These are phyloP conservation scores for Lutraria rhynchaena DNA, from an alignment of 1,140 invertebrate species.

Conservation along the genomic window DNA sequence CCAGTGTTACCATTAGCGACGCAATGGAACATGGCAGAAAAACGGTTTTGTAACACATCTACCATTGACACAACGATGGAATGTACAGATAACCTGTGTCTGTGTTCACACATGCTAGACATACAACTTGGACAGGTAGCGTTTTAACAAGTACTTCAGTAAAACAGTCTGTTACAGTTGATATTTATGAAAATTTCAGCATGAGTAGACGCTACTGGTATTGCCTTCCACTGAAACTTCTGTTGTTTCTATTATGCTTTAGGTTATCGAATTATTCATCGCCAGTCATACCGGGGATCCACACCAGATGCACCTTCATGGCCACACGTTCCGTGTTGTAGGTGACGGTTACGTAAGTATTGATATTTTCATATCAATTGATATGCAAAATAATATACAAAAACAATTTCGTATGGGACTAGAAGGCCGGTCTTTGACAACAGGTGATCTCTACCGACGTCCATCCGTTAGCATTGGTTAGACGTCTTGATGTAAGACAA, in stretches of 20 bases:
- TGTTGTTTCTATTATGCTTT: neutral
- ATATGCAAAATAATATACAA: no score
- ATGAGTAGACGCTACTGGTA: no score
- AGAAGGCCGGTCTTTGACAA: no score
- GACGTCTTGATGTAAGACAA: no score
- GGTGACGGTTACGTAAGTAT: slow-evolving; percentile 44
- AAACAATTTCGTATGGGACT: no score
- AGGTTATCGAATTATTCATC: slow-evolving; percentile 57
- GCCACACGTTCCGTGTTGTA: slow-evolving; percentile 51
- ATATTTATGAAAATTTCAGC: neutral
- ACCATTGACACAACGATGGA: slow-evolving; percentile 16
- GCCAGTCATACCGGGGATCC: neutral
- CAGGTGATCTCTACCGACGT: no score
- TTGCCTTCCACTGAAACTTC: no score
- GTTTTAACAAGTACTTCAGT: no score
- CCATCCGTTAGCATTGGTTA: no score
- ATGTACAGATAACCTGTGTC: slow-evolving; percentile 47
- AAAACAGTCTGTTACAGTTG: no score
- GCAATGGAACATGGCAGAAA: slow-evolving; percentile 48
- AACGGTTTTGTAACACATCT: slow-evolving; percentile 30
- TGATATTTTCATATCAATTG: no score
- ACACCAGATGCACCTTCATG: slow-evolving; percentile 58
- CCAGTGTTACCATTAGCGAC: slow-evolving; percentile 34
- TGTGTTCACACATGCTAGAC: slow-evolving; percentile 44
- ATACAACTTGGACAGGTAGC: slow-evolving; percentile 52